These are phyloP conservation scores for Adoxophyes honmai DNA, from an alignment of 1,140 invertebrate genomes.

Conservation along the genomic window DNA sequence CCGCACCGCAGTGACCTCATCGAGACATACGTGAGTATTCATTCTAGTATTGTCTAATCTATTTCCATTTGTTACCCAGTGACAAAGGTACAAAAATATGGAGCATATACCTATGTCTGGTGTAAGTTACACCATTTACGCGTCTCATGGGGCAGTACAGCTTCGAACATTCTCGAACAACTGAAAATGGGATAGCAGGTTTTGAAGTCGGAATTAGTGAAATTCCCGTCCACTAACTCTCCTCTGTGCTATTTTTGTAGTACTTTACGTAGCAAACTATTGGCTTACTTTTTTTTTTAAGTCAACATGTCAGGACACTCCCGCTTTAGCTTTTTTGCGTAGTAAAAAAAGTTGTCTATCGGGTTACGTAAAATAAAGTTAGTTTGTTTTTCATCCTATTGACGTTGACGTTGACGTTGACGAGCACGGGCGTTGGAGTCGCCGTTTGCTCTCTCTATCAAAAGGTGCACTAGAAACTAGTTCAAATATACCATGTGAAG, in stretches of 20 bases:
- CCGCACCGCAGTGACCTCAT: slow-evolving; percentile 94
- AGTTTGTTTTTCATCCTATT: background rate
- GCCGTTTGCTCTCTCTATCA: background rate
- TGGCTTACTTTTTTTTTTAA: background rate
- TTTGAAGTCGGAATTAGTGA: too few species aligned
- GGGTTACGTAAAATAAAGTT: background rate
- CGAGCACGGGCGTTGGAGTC: background rate
- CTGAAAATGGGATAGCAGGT: too few species aligned
- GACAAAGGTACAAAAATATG: too few species aligned
- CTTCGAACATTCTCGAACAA: too few species aligned
- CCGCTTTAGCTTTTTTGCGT: background rate
- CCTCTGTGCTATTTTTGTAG: background rate
- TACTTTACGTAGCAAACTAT: too few species aligned
- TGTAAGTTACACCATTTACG: too few species aligned
- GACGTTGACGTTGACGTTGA: background rate
- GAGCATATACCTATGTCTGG: too few species aligned
- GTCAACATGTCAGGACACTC: background rate
- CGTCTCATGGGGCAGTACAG: too few species aligned
- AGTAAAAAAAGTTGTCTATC: background rate
- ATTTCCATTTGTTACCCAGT: too few species aligned
- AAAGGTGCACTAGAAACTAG: too few species aligned
- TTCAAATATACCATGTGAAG: too few species aligned
- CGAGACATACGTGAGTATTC: slow-evolving; percentile 93
- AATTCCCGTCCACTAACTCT: background rate
- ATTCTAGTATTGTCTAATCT: too few species aligned